Base-by-base conservation (phyloP, 2,113 vertebrate genomes). In the Neolamprologus falcicula region DNA sequence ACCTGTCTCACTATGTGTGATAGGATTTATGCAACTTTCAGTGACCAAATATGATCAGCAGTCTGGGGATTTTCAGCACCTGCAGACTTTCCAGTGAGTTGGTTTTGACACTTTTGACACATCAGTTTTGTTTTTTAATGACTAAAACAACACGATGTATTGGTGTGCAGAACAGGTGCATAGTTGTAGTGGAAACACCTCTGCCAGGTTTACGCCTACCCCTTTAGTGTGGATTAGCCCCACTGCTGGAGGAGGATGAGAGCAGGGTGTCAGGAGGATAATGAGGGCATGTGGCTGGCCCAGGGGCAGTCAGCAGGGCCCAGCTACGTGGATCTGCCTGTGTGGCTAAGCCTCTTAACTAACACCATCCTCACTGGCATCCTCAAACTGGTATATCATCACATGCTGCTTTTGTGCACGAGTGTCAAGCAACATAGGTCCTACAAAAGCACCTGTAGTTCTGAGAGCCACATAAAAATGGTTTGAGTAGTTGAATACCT, bases 261-360 rank as follows among this genome's bases (percentile, higher is more conserved):
- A 89, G 82, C 88, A 82, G 86, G 81, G 88, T 89, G 93, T 90
- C 87, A 78, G 85, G 84, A 83, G 91, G 84, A 90, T 93, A 94
- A 94, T 94, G 91, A 94, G 93, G 89, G 92, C 91, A 93, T 86
- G 59, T 83, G 90, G 68, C 89, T 83, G 92, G 88, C 89, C 84
- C 86, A 82, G 87, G 86, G 91, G 86, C 85, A 85, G 87, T 90
- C 90, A 91, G 84, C 83, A 87, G 83, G 59, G 85, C 83, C 89
- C 91, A 89, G 92, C 87, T 90, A 94, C 93, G 89, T 93, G 94
- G 84, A 91, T 90, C 90, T 82, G 66, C 79, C 79, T 84, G 83
- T 89, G 84, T 84, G 82, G 89, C 66, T 93, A 94, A 96, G 90
- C 91, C 90, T 93, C 92, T 94, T 95, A 92, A 92, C 90, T 90